Conservation (phyloP, 2,888 invertebrate genomes). For the Amiota mariae region DNA sequence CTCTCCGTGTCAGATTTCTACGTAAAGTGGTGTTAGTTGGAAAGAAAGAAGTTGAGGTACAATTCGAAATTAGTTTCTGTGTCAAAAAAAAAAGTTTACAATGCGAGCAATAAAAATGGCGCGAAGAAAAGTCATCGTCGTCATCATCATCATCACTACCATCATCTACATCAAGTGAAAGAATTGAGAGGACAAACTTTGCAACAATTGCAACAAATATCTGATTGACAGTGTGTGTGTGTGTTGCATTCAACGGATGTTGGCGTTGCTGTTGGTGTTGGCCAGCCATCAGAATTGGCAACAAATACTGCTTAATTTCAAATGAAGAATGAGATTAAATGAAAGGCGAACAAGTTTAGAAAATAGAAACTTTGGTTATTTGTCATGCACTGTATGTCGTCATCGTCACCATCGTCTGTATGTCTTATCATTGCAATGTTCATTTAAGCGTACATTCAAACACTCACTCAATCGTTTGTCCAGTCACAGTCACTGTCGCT, state of each 20-base stretch:
- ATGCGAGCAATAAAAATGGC: slow-evolving; percentile 46
- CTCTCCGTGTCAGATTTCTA: no score
- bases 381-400: slow-evolving; percentile 66
- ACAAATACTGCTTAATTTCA: slow-evolving; percentile 68
- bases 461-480: not conserved
- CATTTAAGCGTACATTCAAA: slow-evolving; percentile 56
- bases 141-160: not conserved
- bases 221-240: no score
- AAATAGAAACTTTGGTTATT: slow-evolving; percentile 64
- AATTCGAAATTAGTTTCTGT: slow-evolving; percentile 68
- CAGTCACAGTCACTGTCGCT: not conserved
- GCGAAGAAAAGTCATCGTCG: slow-evolving; percentile 19
- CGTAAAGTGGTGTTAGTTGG: slow-evolving; percentile 32
- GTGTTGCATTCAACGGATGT: not conserved
- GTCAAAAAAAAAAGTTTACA: slow-evolving; percentile 68
- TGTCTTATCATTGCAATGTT: slow-evolving; percentile 43
- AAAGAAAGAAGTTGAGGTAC: slow-evolving; percentile 54
- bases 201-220: not conserved
- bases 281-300: slow-evolving; percentile 66
- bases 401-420: slow-evolving; percentile 54
- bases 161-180: not conserved
- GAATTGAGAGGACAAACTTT: slow-evolving; percentile 59
- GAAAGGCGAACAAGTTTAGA: slow-evolving; percentile 2
- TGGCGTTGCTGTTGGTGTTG: slow-evolving; percentile 41
- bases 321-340: slow-evolving; percentile 33